phyloP scores from a whole-genome alignment of 2,888 invertebrate species.

The Dione juno region DNA sequence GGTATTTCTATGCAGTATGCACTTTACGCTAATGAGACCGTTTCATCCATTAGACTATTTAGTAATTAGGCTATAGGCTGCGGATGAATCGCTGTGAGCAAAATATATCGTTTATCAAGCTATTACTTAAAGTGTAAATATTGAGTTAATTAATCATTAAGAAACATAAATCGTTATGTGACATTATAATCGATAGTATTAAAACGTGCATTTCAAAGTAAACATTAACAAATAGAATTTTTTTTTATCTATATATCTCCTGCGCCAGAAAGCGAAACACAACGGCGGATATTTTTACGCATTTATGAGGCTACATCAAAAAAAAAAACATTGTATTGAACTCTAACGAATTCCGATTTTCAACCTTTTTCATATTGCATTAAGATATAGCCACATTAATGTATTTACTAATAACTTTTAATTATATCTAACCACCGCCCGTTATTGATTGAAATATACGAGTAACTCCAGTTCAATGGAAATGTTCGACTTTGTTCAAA shows the following conservation, averaged over 20 bases:
- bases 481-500: conserved; percentile 31
- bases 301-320: no score
- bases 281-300: no score
- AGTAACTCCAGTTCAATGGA: conserved; percentile 25
- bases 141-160: background rate
- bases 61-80: conserved; percentile 72
- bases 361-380: background rate
- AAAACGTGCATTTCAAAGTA: no score
- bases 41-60: conserved; percentile 73
- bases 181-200: background rate
- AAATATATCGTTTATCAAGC: conserved; percentile 33
- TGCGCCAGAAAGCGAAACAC: no score
- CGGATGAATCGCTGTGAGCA: conserved; percentile 53
- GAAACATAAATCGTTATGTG: background rate
- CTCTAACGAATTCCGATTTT: no score
- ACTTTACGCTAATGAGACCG: conserved; percentile 68
- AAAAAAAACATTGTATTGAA: no score
- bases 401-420: conserved; percentile 12
- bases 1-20: conserved; percentile 60
- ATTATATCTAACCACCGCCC: background rate
- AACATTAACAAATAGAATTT: no score
- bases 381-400: background rate
- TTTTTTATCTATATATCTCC: no score
- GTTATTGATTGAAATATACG: conserved; percentile 20
- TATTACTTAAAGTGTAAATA: background rate